A percentile compares a stretch with the other conserved stretches of the same genome.
These are phyloP conservation scores for Portunus trituberculatus DNA, from an alignment of 1,140 invertebrate genomes.

Conservation along the genomic window DNA sequence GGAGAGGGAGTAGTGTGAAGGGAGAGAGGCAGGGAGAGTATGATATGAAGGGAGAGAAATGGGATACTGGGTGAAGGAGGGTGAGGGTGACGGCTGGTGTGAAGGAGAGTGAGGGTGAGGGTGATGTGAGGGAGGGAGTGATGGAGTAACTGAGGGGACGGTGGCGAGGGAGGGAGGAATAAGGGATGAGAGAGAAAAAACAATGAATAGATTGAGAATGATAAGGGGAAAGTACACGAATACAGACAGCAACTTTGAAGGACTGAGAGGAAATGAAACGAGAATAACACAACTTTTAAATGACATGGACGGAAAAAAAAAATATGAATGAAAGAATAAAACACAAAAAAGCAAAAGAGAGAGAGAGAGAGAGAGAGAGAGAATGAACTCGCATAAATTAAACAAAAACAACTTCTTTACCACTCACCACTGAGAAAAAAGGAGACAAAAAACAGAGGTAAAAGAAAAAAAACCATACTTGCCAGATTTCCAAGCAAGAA, in stretches of 20 bases:
- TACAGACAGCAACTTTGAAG: no score
- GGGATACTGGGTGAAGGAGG: neutral
- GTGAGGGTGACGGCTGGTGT: neutral
- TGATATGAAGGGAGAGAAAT: neutral
- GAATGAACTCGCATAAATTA: neutral
- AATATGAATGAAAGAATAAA: no score
- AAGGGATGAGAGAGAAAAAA: neutral
- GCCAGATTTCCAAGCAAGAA: no score
- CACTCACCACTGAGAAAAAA: no score
- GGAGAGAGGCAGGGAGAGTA: neutral
- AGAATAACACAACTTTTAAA: no score
- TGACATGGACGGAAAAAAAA: no score
- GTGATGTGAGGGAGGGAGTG: neutral
- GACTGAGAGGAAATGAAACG: no score
- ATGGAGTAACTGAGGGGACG: neutral
- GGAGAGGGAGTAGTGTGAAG: neutral
- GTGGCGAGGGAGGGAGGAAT: neutral
- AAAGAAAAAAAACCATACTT: neutral
- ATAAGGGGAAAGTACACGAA: no score
- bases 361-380: neutral
- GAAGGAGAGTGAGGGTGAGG: neutral
- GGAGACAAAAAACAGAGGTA: neutral
- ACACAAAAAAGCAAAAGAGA: neutral
- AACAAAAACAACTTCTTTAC: neutral
- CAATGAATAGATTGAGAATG: no score